Evolutionary conservation across 2,797 vertebrate species (phyloP).

Genomic region (Enoplosus armatus): DNA sequence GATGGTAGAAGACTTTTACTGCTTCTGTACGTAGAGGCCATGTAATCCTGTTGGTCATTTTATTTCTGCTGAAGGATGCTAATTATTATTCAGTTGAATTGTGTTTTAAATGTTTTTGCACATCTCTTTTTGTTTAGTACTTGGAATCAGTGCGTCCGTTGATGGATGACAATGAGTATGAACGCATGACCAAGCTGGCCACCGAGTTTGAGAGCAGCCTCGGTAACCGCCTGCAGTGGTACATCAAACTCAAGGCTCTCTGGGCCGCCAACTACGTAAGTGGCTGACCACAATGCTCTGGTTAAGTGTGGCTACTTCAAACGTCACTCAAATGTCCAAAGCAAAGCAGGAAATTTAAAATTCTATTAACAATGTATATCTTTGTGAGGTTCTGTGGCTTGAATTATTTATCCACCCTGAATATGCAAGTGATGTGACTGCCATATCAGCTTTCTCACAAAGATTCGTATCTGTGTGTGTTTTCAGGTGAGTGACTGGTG

Average conservation of each 20-base stretch:
- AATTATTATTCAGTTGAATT: background rate
- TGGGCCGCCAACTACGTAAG: conserved; percentile 94
- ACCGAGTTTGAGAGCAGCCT: conserved; percentile 88
- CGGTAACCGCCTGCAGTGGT: conserved; percentile 90
- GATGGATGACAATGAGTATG: conserved; percentile 83
- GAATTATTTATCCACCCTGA: conserved; percentile 65
- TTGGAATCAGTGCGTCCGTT: conserved; percentile 90
- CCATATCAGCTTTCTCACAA: conserved; percentile 10
- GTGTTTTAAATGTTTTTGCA: background rate
- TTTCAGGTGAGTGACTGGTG: conserved; percentile 95
- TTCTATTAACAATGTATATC: conserved; percentile 67
- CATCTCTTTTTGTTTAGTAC: conserved; percentile 79
- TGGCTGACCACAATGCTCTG: conserved; percentile 33
- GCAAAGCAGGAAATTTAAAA: conserved; percentile 34
- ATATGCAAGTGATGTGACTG: conserved; percentile 27
- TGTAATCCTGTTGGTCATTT: background rate
- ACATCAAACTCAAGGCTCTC: conserved; percentile 92
- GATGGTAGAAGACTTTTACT: background rate
- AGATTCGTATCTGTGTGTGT: conserved; percentile 27
- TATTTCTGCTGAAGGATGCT: background rate
- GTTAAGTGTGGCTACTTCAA: conserved; percentile 1
- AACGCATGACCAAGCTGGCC: conserved; percentile 83
- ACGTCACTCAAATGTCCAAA: conserved; percentile 3
- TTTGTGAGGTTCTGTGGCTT: conserved; percentile 42
- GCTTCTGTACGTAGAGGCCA: background rate